Evolutionary conservation across 2,113 vertebrate species (phyloP), one percentile per base, ranked within the genome.

Genomic region (Neodontobutis hainanensis): DNA sequence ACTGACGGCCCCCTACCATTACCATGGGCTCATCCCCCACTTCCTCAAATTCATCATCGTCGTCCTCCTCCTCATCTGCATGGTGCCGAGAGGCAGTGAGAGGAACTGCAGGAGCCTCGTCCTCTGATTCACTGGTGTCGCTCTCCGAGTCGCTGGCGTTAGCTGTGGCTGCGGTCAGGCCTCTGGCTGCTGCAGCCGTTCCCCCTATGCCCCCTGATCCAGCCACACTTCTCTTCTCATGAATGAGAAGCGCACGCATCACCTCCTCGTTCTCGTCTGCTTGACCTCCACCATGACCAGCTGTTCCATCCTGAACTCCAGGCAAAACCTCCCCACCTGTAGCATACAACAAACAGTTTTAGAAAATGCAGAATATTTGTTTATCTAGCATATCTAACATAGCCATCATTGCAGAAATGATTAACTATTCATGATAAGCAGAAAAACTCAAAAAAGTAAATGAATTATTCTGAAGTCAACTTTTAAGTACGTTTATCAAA

Each of bases 51-150:
- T 98, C 97, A 0, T 96, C 95, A 0, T 97, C 96, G 0, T 99
- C 97, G 0, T 97, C 94, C 0, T 95, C 95, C 0, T 96, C 95
- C 1, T 78, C 68, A 0, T 32, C n/a, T 0, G 12, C 51, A 11
- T 51, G 75, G 10, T 32, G 72, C 46, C 65, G 75, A 48, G 73
- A 0, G 9, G 72, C 63, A 0, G 74, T 48, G 5, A 82, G 73
- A 44, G 80, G 86, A 5, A 36, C 81, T 0, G 63, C 4, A 7
- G 83, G 87, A 14, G 90, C 88, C 6, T 97, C 96, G 5, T 98
- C 96, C 0, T 98, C 97, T 0, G 97, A 99, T 73, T 99, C 97
- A 0, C 97, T 99, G 10, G 97, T 99, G 89, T 99, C 97, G 0
- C 97, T 99, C 62, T 98, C 97, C 0, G 97, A 99, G 92, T 98